Evolutionary conservation across 1,140 invertebrate genomes (phyloP).

Genomic region (Campodea augens): DNA sequence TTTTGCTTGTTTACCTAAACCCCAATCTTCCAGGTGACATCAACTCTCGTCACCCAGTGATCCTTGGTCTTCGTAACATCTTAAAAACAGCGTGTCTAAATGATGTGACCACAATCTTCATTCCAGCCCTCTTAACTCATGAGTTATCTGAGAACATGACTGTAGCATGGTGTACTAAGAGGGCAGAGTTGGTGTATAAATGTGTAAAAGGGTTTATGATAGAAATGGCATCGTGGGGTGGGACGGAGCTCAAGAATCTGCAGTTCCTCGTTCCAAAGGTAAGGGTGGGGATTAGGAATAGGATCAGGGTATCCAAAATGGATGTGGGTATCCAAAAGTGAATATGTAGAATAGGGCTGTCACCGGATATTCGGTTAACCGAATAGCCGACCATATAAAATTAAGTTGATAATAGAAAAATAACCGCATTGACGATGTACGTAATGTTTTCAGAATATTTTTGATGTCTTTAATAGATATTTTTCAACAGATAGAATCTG

Average conservation of each 20-base stretch:
- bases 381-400: too few relatives aligned
- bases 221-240: constrained; percentile 83
- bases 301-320: too few relatives aligned
- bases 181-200: constrained; percentile 92
- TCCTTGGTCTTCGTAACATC: constrained; percentile 84
- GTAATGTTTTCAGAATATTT: too few relatives aligned
- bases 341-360: too few relatives aligned
- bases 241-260: constrained; percentile 70
- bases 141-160: constrained; percentile 97
- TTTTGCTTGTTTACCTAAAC: constrained; percentile 2
- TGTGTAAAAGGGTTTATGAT: constrained; percentile 99
- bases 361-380: too few relatives aligned
- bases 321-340: too few relatives aligned
- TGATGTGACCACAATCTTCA: constrained; percentile 79
- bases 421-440: too few relatives aligned
- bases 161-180: constrained; percentile 80
- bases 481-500: too few relatives aligned
- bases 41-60: constrained; percentile 87
- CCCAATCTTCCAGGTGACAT: constrained; percentile 56
- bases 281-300: too few relatives aligned
- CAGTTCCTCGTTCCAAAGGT: constrained; percentile 65
- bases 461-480: too few relatives aligned
- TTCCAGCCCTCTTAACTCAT: constrained; percentile 79
- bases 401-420: too few relatives aligned
- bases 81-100: constrained; percentile 81